Percentiles rank a stretch among this genome's conserved stretches.
Evolutionary conservation across 2,113 vertebrate species (phyloP).

Genomic region (Etheostoma spectabile): DNA sequence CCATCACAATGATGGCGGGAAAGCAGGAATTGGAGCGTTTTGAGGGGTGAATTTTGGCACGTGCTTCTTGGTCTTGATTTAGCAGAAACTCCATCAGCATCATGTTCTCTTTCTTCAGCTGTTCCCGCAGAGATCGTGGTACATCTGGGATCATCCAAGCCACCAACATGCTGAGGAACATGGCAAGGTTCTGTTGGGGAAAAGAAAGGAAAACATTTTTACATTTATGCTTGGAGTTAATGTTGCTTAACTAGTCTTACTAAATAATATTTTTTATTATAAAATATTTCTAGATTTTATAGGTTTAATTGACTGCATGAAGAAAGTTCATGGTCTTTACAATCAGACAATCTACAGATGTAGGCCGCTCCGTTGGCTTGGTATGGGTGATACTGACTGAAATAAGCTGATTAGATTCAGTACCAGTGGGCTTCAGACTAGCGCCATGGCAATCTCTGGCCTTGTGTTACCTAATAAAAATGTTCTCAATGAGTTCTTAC

Average conservation of each 20-base stretch:
- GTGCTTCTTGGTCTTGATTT: constrained; percentile 90
- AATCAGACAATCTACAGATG: neutral
- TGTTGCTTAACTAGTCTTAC: too few species aligned
- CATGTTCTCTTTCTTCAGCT: constrained; percentile 93
- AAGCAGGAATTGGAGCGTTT: constrained; percentile 18
- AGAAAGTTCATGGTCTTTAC: neutral
- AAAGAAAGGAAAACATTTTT: neutral
- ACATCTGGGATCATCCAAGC: constrained; percentile 98
- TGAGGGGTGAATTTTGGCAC: constrained; percentile 44
- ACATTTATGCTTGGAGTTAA: neutral
- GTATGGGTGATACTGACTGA: constrained; percentile 82
- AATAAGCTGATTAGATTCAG: neutral
- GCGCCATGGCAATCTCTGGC: neutral
- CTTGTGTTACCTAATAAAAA: neutral
- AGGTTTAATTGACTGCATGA: neutral
- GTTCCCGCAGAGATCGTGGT: constrained; percentile 93
- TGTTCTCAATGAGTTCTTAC: neutral
- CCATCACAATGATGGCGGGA: constrained; percentile 66
- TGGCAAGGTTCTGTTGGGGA: constrained; percentile 91
- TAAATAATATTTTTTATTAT: neutral
- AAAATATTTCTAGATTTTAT: neutral
- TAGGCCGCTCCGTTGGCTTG: too few species aligned
- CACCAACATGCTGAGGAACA: constrained; percentile 96
- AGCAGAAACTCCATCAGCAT: constrained; percentile 93
- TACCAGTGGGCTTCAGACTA: neutral